Evolutionary conservation across 1,140 invertebrate genomes (phyloP).

Genomic region (Periplaneta americana): DNA sequence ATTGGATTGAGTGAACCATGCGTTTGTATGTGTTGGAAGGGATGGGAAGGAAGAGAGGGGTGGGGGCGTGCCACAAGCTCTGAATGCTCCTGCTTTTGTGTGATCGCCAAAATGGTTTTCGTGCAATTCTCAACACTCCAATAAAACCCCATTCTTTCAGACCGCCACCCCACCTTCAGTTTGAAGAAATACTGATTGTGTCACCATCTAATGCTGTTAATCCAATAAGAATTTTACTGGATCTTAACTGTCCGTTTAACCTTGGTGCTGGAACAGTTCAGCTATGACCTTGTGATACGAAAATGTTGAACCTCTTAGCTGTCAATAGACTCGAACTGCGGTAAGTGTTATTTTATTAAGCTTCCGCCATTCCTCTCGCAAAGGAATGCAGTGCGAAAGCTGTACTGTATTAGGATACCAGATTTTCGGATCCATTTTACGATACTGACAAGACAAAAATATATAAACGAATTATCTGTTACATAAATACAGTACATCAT

Average conservation of each 20-base stretch:
- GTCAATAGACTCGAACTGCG: no score
- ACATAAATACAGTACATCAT: no score
- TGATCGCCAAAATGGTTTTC: not conserved
- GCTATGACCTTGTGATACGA: not conserved
- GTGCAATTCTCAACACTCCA: not conserved
- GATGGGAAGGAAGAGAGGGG: not conserved
- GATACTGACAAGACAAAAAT: no score
- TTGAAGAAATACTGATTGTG: not conserved
- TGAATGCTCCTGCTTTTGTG: not conserved
- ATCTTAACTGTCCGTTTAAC: not conserved
- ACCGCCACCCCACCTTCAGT: not conserved
- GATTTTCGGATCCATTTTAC: no score
- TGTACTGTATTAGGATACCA: no score
- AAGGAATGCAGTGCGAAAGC: no score
- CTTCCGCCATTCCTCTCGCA: no score
- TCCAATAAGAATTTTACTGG: not conserved
- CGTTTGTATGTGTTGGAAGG: not conserved
- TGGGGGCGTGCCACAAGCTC: not conserved
- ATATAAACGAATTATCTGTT: no score
- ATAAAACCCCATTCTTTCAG: not conserved
- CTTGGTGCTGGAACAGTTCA: not conserved
- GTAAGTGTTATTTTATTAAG: no score
- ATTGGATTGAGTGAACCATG: not conserved
- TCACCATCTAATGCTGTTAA: no score
- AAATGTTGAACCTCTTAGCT: no score